Conservation (phyloP, 2,113 vertebrate species). For the Gymnobelideus leadbeateri region DNA sequence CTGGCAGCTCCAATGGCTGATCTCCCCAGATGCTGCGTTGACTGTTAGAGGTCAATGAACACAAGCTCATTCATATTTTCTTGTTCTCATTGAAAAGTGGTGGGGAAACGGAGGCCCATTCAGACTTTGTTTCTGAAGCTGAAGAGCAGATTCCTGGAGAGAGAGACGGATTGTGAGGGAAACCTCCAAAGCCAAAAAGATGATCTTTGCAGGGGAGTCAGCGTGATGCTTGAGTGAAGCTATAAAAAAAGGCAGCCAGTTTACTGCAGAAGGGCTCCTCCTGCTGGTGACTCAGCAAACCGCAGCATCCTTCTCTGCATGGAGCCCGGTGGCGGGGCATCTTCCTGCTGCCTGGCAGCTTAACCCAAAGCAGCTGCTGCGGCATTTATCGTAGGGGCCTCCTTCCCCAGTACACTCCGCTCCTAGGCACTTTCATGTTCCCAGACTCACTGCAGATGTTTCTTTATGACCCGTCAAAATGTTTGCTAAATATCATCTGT, state of each 20-base stretch:
- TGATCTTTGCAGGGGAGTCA: not conserved
- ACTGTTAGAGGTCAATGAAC: not conserved
- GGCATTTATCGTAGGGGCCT: conserved; percentile 36
- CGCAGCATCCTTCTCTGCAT: not conserved
- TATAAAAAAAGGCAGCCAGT: conserved; percentile 43
- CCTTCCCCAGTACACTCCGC: conserved; percentile 16
- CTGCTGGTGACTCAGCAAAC: conserved; percentile 56
- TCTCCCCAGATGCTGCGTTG: conserved; percentile 43
- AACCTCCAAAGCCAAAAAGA: conserved; percentile 65
- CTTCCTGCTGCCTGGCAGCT: not conserved
- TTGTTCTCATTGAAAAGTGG: conserved; percentile 40
- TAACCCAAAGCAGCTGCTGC: conserved; percentile 65
- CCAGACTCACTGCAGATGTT: conserved; percentile 77
- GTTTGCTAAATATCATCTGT: conserved; percentile 79
- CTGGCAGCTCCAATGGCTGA: not conserved
- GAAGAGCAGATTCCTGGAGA: conserved; percentile 52
- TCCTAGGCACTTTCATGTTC: conserved; percentile 8
- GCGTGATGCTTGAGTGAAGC: conserved; percentile 24
- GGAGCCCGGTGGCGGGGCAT: not conserved
- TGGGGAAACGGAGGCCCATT: conserved; percentile 2
- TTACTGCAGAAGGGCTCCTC: conserved; percentile 72
- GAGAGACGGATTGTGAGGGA: conserved; percentile 56
- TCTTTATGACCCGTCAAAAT: conserved; percentile 76
- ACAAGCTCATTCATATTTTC: conserved; percentile 50
- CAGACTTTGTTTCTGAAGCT: conserved; percentile 64